Evolutionary conservation across 2,113 vertebrate genomes (phyloP), one percentile per base, ranked within the genome.

Genomic region (Hyla sarda): DNA sequence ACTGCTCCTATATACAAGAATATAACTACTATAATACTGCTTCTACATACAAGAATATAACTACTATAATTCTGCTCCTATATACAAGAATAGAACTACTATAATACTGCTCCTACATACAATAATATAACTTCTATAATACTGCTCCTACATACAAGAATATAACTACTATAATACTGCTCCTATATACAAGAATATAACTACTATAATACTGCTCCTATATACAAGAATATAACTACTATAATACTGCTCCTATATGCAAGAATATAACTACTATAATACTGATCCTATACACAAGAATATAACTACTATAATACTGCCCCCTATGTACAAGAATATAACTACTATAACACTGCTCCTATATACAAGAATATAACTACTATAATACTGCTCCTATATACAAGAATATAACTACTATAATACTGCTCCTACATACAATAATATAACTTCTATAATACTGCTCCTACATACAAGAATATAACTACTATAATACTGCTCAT

Each of bases 151-250:
- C 8, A 41, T 41, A 41, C 41, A 41, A 8, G 41, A 41, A 41
- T 41, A 41, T 41, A 41, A 41, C 41, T 41, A 41, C 41, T 41
- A 41, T 41, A 41, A 41, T 41, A 41, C 41, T 41, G 41, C 54
- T 5, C 25, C 25, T 65, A 30, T 65, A 25, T 65, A 30, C 60
- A 65, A 65, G 60, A 30, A 65, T 65, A 65, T 65, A 65, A 65
- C 60, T 65, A 65, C 60, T 65, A 65, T 65, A 65, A 65, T 65
- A 65, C 60, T 30, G n/a, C 25, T 30, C 60, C 60, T 65, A 65
- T 65, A 11, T 65, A 65, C n/a, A 65, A 65, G 60, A 65, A 65
- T 65, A 65, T 65, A 65, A 65, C 25, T 65, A 30, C 25, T 65
- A 30, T 65, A 65, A 65, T 65, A 65, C 60, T 30, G 25, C 60